These are phyloP conservation scores for Mylabris sibirica DNA, from an alignment of 2,888 invertebrate genomes.

Conservation along the genomic window DNA sequence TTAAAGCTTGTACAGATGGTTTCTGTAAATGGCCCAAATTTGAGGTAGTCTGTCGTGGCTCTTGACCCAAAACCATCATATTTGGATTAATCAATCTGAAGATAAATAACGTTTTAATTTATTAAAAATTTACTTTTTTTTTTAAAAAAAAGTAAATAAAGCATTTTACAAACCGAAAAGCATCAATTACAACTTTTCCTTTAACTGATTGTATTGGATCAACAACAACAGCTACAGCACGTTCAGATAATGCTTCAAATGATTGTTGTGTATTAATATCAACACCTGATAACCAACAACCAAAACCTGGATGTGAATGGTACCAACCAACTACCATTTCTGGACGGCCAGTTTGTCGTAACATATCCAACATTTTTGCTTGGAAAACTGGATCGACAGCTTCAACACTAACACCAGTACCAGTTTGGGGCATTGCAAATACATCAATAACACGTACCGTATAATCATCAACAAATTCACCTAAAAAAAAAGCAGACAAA, in stretches of 20 bases:
- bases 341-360: slow-evolving; percentile 97
- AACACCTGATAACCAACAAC: slow-evolving; percentile 99
- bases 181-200: slow-evolving; percentile 99
- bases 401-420: slow-evolving; percentile 96
- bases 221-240: slow-evolving; percentile 99
- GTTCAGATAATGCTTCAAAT: slow-evolving; percentile 96
- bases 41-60: slow-evolving; percentile 98
- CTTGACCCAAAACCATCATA: slow-evolving; percentile 98
- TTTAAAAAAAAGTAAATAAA: background rate
- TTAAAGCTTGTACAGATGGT: slow-evolving; percentile 98
- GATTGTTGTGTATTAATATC: slow-evolving; percentile 99
- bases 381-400: slow-evolving; percentile 99
- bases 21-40: slow-evolving; percentile 98
- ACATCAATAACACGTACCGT: slow-evolving; percentile 99
- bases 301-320: slow-evolving; percentile 99
- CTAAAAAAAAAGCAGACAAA: slow-evolving; percentile 69
- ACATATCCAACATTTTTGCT: slow-evolving; percentile 98
- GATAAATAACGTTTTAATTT: slow-evolving; percentile 20
- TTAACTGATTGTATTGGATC: slow-evolving; percentile 99
- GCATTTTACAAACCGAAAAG: slow-evolving; percentile 68
- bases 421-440: slow-evolving; percentile 99
- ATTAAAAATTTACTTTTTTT: background rate
- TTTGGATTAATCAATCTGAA: slow-evolving; percentile 95
- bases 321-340: slow-evolving; percentile 99
- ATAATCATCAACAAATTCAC: slow-evolving; percentile 99